Evolutionary conservation across 2,113 vertebrate species (phyloP), one percentile per base, ranked within the genome.

Genomic region (Microcebus griseorufus): DNA sequence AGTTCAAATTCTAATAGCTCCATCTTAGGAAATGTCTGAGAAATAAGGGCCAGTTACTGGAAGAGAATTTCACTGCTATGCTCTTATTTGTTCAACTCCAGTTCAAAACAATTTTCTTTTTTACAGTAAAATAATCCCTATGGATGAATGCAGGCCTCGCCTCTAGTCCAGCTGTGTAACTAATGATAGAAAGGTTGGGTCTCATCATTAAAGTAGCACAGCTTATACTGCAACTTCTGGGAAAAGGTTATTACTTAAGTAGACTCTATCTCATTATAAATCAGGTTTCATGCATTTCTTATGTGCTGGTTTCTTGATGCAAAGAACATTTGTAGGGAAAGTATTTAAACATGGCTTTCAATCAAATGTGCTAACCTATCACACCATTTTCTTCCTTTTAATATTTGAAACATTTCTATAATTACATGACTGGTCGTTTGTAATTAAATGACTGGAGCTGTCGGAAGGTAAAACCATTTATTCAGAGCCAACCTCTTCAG

Each of bases 381-480:
- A 39, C 13, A 90, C 65, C 62, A 75, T 97, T 89, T 98, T 96
- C 88, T 96, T 90, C 79, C 93, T 96, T 96, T 67, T 96, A 98
- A 92, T 62, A 95, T 69, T 82, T 97, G 96, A 92, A 97, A 95
- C 48, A 93, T 95, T 94, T 95, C 96, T 86, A 82, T 93, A 94
- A 93, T 94, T 97, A 98, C 96, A 96, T 88, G 93, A 93, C 88
- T 96, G 94, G 83, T 90, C 48, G 0, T 82, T 97, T 79, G 90
- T 76, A 97, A 95, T 95, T 96, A 97, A 98, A 98, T 93, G 97
- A 96, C 60, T 88, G 90, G 82, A 60, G 90, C 32, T 90, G 72
- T 93, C 95, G 93, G 93, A 90, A 84, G 48, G 20, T 7, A 42
- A 80, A 86, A 92, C 69, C 73, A 55, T 84, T 55, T 65, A 84